Conservation (phyloP, 2,888 invertebrate genomes). For the Amiota minor region DNA sequence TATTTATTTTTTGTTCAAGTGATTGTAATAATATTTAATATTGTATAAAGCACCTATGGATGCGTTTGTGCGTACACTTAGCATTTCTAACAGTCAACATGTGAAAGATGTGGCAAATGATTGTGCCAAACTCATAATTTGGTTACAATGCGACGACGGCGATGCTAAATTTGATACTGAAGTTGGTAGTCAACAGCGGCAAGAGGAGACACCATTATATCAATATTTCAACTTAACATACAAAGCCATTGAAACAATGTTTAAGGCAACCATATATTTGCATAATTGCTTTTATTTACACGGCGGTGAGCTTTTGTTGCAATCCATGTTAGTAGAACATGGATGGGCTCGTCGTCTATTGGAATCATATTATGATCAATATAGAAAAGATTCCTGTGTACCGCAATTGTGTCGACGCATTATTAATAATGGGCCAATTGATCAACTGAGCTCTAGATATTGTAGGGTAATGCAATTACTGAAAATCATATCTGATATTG, state of each 20-base stretch:
- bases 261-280: conserved; percentile 53
- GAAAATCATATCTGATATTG: neutral
- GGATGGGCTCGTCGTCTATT: conserved; percentile 13
- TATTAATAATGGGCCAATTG: conserved; percentile 43
- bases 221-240: conserved; percentile 32
- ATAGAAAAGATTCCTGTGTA: conserved; percentile 11
- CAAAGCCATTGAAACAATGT: conserved; percentile 50
- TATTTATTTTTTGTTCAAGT: conserved; percentile 35
- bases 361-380: neutral
- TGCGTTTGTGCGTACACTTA: conserved; percentile 48
- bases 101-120: conserved; percentile 46
- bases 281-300: conserved; percentile 47
- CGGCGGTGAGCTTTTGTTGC: conserved; percentile 46
- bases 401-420: conserved; percentile 32
- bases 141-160: conserved; percentile 50
- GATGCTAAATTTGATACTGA: conserved; percentile 28
- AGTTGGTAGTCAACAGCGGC: neutral
- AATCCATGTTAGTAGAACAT: conserved; percentile 38
- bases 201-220: conserved; percentile 36
- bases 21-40: conserved; percentile 36
- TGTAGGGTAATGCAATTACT: conserved; percentile 33
- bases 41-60: conserved; percentile 42
- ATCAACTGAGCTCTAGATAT: conserved; percentile 33
- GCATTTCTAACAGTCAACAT: conserved; percentile 33
- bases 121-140: conserved; percentile 51